These are phyloP conservation scores for Melanostigma gelatinosum DNA, from an alignment of 2,113 vertebrate species.

Conservation along the genomic window DNA sequence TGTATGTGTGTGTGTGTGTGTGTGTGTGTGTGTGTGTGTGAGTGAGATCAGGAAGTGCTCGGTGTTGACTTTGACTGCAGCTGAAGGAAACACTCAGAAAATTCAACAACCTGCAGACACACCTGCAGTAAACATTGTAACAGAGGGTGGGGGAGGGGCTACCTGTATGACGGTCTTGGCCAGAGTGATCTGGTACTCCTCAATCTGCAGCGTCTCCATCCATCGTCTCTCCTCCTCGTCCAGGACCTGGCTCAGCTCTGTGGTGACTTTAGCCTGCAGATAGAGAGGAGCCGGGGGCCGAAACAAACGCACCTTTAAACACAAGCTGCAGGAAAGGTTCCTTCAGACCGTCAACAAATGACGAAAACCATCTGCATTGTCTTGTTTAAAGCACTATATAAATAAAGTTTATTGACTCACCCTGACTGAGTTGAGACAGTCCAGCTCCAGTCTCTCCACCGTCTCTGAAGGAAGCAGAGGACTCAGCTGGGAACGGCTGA, in stretches of 20 bases:
- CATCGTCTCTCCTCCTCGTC: conserved; percentile 82
- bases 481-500: conserved; percentile 70
- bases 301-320: conserved; percentile 36
- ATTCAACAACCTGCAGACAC: conserved; percentile 32
- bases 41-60: conserved; percentile 39
- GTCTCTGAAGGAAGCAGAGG: conserved; percentile 79
- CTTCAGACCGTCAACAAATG: too few species aligned
- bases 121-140: conserved; percentile 12
- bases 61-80: conserved; percentile 53
- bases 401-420: conserved; percentile 57
- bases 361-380: too few species aligned
- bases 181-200: conserved; percentile 79
- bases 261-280: conserved; percentile 77
- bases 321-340: neutral
- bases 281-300: neutral
- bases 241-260: conserved; percentile 81
- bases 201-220: conserved; percentile 71
- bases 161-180: conserved; percentile 83
- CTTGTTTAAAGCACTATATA: too few species aligned
- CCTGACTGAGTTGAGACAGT: conserved; percentile 85
- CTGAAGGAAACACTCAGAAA: conserved; percentile 49
- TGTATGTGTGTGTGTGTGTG: conserved; percentile 14
- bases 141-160: neutral
- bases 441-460: conserved; percentile 80
- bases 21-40: neutral